Percentiles rank a stretch among this genome's conserved stretches.
These are phyloP conservation scores for Deroplatys truncata DNA, from an alignment of 2,888 invertebrate species.

Conservation along the genomic window DNA sequence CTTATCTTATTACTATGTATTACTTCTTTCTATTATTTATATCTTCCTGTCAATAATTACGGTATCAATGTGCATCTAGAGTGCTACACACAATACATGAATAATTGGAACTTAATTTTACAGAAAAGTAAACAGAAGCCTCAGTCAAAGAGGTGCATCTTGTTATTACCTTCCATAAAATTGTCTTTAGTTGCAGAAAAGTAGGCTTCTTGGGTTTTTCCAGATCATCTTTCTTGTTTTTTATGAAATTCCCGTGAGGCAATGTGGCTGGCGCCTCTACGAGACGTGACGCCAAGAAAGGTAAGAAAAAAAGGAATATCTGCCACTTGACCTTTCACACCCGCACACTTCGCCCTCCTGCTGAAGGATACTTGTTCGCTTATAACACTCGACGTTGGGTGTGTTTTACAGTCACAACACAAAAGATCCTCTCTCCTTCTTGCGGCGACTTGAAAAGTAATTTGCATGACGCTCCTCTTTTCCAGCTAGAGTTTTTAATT, in stretches of 20 bases:
- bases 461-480: neutral
- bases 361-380: neutral
- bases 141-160: no score
- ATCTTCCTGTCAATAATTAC: no score
- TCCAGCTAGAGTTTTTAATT: neutral
- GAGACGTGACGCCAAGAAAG: neutral
- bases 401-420: neutral
- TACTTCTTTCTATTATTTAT: no score
- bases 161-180: no score
- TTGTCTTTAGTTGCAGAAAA: neutral
- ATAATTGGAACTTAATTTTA: no score
- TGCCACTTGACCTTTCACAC: neutral
- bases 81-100: no score
- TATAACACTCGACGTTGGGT: neutral
- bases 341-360: neutral
- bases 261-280: neutral
- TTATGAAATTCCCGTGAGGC: neutral
- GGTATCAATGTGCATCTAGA: no score
- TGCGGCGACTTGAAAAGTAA: neutral
- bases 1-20: no score
- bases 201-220: neutral
- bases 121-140: no score
- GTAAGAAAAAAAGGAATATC: neutral
- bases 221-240: neutral
- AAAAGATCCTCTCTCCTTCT: neutral